phyloP scores from a whole-genome alignment of 2,888 invertebrate species.

The Papilio elwesi region DNA sequence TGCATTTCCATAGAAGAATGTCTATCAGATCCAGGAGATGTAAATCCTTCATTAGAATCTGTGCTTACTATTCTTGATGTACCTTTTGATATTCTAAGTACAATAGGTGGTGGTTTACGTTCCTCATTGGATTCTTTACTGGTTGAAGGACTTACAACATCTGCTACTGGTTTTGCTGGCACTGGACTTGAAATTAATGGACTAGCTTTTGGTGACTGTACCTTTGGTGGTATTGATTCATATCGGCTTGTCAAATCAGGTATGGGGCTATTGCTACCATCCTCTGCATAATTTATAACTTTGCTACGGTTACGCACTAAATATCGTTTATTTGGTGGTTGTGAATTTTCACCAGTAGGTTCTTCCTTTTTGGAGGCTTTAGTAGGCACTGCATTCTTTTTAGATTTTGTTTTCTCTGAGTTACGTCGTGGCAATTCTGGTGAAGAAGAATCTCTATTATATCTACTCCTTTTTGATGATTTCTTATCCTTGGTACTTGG shows the following conservation, averaged over 20 bases:
- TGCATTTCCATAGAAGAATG: conserved; percentile 79
- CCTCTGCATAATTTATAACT: conserved; percentile 86
- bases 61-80: conserved; percentile 87
- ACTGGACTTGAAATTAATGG: conserved; percentile 71
- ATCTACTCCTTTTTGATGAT: conserved; percentile 67
- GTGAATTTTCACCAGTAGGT: conserved; percentile 64
- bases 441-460: conserved; percentile 78
- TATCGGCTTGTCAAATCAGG: conserved; percentile 72
- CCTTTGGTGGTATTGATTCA: conserved; percentile 67
- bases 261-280: conserved; percentile 82
- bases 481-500: conserved; percentile 75
- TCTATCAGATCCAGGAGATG: conserved; percentile 81
- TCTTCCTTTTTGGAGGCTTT: conserved; percentile 79
- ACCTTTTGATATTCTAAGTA: conserved; percentile 93
- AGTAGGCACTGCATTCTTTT: conserved; percentile 71
- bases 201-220: conserved; percentile 76
- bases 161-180: conserved; percentile 61
- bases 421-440: conserved; percentile 77
- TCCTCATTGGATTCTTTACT: conserved; percentile 78
- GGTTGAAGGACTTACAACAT: conserved; percentile 75
- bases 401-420: conserved; percentile 73
- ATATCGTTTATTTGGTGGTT: conserved; percentile 81
- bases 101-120: conserved; percentile 90
- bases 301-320: conserved; percentile 84
- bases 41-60: conserved; percentile 86